Conservation (phyloP, 2,113 vertebrate species). For the Dolichotis patagonum region DNA sequence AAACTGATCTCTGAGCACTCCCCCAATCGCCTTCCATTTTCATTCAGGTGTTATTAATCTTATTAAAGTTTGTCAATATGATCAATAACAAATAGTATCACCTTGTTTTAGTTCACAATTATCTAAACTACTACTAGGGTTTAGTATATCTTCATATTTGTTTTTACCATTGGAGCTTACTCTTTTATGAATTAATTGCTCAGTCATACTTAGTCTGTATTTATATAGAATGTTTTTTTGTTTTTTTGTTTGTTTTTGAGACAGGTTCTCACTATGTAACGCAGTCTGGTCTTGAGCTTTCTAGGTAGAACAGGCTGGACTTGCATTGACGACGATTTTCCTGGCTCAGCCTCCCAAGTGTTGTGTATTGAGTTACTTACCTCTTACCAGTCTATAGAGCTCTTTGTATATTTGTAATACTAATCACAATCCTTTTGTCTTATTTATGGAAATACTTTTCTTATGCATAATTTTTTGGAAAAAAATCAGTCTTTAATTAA, state of each 20-base stretch:
- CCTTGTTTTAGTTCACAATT: background rate
- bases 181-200: background rate
- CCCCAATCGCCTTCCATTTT: background rate
- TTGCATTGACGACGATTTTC: background rate
- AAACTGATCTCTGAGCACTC: background rate
- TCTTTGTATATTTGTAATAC: conserved; percentile 24
- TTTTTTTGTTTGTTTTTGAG: background rate
- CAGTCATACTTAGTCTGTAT: background rate
- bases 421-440: background rate
- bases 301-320: background rate
- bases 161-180: background rate
- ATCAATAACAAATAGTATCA: background rate
- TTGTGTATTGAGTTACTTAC: background rate
- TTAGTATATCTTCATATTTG: background rate
- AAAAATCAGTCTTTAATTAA: background rate
- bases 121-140: background rate
- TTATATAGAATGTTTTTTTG: background rate
- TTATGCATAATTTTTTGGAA: background rate
- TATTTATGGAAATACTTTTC: conserved; percentile 9
- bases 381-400: background rate
- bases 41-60: background rate
- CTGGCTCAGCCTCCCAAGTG: background rate
- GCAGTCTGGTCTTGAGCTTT: background rate
- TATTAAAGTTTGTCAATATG: conserved; percentile 31
- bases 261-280: background rate